Evolutionary conservation across 1,140 invertebrate genomes (phyloP), one percentile per base, ranked within the genome.

Genomic region (Homarus americanus): DNA sequence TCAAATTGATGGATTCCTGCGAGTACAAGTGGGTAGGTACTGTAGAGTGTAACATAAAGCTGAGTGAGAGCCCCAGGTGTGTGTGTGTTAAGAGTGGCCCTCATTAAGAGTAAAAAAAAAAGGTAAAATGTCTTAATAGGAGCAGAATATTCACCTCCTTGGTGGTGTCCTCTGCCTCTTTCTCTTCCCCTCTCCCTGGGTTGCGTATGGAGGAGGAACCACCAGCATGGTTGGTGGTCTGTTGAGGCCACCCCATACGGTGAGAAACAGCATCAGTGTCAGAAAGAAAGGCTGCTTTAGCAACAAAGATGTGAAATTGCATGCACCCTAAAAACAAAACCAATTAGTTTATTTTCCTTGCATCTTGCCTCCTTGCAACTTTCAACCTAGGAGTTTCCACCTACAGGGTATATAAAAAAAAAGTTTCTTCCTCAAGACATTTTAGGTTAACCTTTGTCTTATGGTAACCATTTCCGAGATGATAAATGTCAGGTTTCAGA

Each of bases 71-170:
- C n/a, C n/a, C n/a, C n/a, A n/a, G n/a, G n/a, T n/a, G n/a, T n/a
- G n/a, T n/a, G n/a, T n/a, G n/a, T n/a, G n/a, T n/a, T n/a, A n/a
- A n/a, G n/a, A n/a, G n/a, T n/a, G n/a, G n/a, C n/a, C 63, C n/a
- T 69, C 63, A 69, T 58, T n/a, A 58, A 58, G 17, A 58, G 28
- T 69, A 69, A 38, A 38, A 83, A 38, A 83, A 40, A 72, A 49
- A 72, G 63, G 38, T 72, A 73, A 28, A 76, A 86, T 86, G 40
- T 86, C 40, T 86, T 75, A 87, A 80, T 58, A 89, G 40, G 78
- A 88, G 76, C 44, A 82, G 36, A 82, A 87, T 87, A 87, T 87
- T 87, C 85, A 87, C 85, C 85, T 87, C 85, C 85, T 87, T 87
- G 76, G 24, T 80, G 75, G 75, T 87, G 85, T 87, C 85, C 76